Percentiles rank a stretch among this genome's conserved stretches.
Conservation (phyloP, 2,888 invertebrate species). For the Tillus elongatus region DNA sequence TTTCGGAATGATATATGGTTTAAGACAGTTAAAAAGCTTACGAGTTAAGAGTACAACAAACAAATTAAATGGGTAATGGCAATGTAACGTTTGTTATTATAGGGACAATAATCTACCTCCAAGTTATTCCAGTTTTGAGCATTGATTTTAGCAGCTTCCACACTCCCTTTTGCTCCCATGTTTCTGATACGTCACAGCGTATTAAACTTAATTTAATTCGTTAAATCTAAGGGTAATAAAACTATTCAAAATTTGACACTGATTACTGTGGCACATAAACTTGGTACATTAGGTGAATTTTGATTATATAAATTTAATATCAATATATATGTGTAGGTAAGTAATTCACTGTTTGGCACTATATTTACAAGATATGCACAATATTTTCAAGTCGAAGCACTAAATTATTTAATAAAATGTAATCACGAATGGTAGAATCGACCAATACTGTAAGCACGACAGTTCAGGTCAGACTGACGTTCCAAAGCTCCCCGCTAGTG, state of each 20-base stretch:
- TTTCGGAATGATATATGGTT: too few relatives aligned
- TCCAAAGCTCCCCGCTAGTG: constrained; percentile 33
- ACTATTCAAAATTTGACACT: constrained; percentile 23
- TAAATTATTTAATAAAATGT: neutral
- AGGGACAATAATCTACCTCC: too few relatives aligned
- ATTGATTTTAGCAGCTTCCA: constrained; percentile 72
- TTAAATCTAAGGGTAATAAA: constrained; percentile 1
- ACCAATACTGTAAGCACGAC: constrained; percentile 23
- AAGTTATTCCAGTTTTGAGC: constrained; percentile 73
- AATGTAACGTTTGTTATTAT: too few relatives aligned
- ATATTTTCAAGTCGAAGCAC: neutral
- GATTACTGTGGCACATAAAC: too few relatives aligned
- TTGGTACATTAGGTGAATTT: too few relatives aligned
- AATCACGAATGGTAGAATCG: neutral
- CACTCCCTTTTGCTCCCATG: constrained; percentile 77
- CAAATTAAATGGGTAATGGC: too few relatives aligned
- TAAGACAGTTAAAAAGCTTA: too few relatives aligned
- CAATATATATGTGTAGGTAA: neutral
- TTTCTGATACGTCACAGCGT: too few relatives aligned
- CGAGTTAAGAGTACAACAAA: too few relatives aligned
- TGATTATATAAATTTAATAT: neutral
- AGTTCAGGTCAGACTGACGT: constrained; percentile 40
- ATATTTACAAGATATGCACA: constrained; percentile 4
- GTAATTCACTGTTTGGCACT: constrained; percentile 9
- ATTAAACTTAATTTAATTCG: constrained; percentile 11